Conservation (phyloP, 1,140 invertebrate species). For the Drosophila bocki region DNA sequence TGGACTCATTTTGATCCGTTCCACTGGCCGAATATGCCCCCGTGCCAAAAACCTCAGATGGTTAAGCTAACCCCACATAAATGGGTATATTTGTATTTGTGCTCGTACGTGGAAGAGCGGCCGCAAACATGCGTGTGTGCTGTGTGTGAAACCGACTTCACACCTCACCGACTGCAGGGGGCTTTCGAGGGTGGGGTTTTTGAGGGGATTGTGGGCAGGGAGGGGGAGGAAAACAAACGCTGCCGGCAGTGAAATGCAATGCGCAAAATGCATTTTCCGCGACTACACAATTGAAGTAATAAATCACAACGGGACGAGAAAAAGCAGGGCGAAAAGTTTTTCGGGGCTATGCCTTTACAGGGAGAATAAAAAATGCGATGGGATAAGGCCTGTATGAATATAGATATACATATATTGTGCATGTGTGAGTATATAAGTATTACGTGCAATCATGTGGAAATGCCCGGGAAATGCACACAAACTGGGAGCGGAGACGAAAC, state of each 20-base stretch:
- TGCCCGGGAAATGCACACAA: constrained; percentile 66
- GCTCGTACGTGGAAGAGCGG: constrained; percentile 12
- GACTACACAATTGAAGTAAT: constrained; percentile 83
- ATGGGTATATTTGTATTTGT: constrained; percentile 23
- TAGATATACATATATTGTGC: constrained; percentile 21
- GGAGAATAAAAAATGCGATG: constrained; percentile 35
- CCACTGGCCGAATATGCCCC: constrained; percentile 7
- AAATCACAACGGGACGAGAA: constrained; percentile 56
- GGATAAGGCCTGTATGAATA: constrained; percentile 47
- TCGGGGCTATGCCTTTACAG: constrained; percentile 30
- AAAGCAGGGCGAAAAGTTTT: constrained; percentile 36
- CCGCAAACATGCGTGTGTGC: constrained; percentile 66
- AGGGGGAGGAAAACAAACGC: constrained; percentile 63
- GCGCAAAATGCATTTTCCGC: constrained; percentile 82
- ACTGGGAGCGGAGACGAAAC: constrained; percentile 20
- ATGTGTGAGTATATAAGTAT: constrained; percentile 52
- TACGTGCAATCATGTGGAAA: constrained; percentile 81
- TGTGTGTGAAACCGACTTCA: constrained; percentile 68
- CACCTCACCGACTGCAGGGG: constrained; percentile 56
- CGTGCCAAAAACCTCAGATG: constrained; percentile 17
- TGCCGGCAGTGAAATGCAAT: constrained; percentile 79
- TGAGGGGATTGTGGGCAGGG: not conserved
- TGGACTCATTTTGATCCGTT: constrained; percentile 1
- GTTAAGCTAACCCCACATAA: constrained; percentile 33
- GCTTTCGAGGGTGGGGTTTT: not conserved